Base-by-base conservation (phyloP, 2,888 invertebrate genomes). In the Drosophila lutescens region DNA sequence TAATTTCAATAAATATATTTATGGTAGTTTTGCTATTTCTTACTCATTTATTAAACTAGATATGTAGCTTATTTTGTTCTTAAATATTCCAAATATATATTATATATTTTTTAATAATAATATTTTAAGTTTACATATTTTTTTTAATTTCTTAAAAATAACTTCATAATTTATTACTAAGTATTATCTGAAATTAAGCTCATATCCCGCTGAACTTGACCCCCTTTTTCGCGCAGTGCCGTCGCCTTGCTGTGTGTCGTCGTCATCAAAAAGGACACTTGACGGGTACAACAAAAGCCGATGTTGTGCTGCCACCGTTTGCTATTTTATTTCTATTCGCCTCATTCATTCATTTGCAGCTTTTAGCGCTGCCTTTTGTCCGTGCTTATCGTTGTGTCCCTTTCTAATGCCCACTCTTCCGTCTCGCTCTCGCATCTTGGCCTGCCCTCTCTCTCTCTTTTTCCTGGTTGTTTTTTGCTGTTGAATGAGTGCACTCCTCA, bases 231-330 rank as follows among this genome's bases (percentile, higher is more conserved):
- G 15, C 12, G 9, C 43, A 23, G 23, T 40, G 43, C 34, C 62
- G n/a, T 49, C 67, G 36, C 17, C 53, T 46, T 62, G 49, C 62
- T 49, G 47, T 49, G 54, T 66, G 65, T 65, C 46, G 50, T 74
- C 77, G 53, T 84, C 84, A 71, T 76, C 75, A 76, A 89, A 88
- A 83, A 78, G 76, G 84, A 86, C 87, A 89, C 89, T 88, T 88
- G 87, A 86, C 79, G 76, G 74, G 74, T 53, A 84, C 81, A 78
- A 88, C 84, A 88, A 85, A 85, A 83, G 86, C 72, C 78, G 80
- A 70, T 80, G 86, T 76, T 86, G 77, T 59, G 76, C 73, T 63
- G 55, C 68, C 53, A 67, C 84, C 76, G 73, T 73, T 69, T 63
- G 78, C 76, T 82, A 76, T 82, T 74, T 88, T 86, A 82, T 78